Evolutionary conservation across 2,113 vertebrate species (phyloP).

Genomic region (Mobula hypostoma): DNA sequence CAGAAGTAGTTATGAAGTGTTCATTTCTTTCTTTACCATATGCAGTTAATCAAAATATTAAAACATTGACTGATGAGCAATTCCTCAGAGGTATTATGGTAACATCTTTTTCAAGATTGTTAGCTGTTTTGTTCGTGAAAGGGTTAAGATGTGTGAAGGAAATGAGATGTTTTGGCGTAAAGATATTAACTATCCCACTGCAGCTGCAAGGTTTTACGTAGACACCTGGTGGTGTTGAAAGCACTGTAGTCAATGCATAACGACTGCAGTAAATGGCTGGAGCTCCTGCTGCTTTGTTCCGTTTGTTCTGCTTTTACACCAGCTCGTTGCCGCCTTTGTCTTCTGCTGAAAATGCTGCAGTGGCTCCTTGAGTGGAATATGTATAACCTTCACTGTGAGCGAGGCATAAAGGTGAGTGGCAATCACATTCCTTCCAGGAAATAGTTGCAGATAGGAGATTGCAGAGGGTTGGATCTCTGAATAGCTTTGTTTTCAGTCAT

Average conservation of each 20-base stretch:
- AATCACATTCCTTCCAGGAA: not conserved
- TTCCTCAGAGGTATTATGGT: not conserved
- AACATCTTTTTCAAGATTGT: not conserved
- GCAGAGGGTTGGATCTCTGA: conserved; percentile 11
- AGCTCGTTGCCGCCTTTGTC: conserved; percentile 45
- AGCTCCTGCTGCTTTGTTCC: conserved; percentile 52
- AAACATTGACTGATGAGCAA: not conserved
- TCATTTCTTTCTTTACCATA: not conserved
- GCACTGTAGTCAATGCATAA: conserved; percentile 41
- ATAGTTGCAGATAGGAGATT: conserved; percentile 22
- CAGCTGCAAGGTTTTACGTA: conserved; percentile 55
- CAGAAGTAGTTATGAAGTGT: not conserved
- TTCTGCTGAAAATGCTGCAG: conserved; percentile 46
- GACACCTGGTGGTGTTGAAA: conserved; percentile 52
- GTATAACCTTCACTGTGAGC: conserved; percentile 42
- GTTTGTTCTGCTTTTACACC: conserved; percentile 50
- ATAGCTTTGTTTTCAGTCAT: conserved; percentile 21
- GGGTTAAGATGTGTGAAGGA: conserved; percentile 37
- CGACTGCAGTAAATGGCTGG: conserved; percentile 56
- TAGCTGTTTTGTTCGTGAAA: not conserved
- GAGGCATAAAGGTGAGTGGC: conserved; percentile 47
- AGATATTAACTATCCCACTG: conserved; percentile 50
- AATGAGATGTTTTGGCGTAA: conserved; percentile 35
- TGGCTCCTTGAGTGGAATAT: conserved; percentile 41
- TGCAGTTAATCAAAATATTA: not conserved